Evolutionary conservation across 1,140 invertebrate genomes (phyloP), one percentile per base, ranked within the genome.

Genomic region (Drosophila nikananu): DNA sequence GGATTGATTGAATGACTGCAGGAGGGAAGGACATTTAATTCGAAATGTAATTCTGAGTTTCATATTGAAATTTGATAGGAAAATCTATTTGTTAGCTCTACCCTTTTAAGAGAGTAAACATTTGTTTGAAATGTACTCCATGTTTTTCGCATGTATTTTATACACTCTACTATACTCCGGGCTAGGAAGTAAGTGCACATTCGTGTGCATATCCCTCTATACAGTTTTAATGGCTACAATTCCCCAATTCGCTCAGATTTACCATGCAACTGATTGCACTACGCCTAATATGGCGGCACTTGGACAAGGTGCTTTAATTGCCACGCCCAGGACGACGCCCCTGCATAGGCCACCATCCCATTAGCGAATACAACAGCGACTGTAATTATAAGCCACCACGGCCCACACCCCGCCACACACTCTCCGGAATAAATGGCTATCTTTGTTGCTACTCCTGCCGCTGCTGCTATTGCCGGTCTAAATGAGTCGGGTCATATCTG

Each of bases 401-500:
- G 30, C 30, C 35, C 35, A 13, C 35, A 0, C 21, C 27, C 2
- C 15, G 15, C 19, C 48, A 5, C 12, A 5, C 52, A 54, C 39
- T 12, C 17, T 32, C 30, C 25, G 48, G 61, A 62, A 81, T 68
- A 83, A 77, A 83, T 83, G 81, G 60, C 75, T 75, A 83, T 79
- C 70, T 83, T 74, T 77, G 66, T 77, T 82, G 64, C 44, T 46
- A 30, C 68, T 46, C 44, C 39, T 52, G 49, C 25, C n/a, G 48
- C 35, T 17, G 39, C 15, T 55, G 37, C 25, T 48, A 37, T 62
- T 71, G 19, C 61, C 54, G 61, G 65, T 61, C 81, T 72, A 83
- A 83, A 83, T 83, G 77, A 83, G 81, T 81, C 67, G 66, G 81
- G 72, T 77, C 59, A 81, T 68, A 84, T 73, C 73, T 80, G 42